These are phyloP conservation scores for Ctenodactylus gundi DNA, from an alignment of 2,113 vertebrate species.

Conservation along the genomic window DNA sequence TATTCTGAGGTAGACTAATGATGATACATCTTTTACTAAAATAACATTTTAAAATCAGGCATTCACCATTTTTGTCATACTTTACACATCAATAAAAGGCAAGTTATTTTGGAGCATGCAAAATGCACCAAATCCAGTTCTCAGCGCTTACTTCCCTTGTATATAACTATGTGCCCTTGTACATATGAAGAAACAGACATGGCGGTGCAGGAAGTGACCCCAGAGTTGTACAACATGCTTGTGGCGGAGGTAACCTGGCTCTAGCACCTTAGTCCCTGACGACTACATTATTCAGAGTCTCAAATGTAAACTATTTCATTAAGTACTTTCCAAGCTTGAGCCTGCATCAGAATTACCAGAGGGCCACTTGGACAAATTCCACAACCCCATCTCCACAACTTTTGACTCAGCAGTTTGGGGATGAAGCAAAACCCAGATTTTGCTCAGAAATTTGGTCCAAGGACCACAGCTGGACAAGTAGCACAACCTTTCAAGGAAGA, in stretches of 20 bases:
- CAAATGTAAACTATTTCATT: neutral
- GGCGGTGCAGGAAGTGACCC: neutral
- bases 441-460: neutral
- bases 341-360: neutral
- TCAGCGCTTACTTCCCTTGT: neutral
- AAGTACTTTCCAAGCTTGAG: neutral
- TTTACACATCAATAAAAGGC: neutral
- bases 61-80: too few relatives aligned
- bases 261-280: neutral
- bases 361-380: neutral
- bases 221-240: neutral
- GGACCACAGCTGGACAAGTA: neutral
- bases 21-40: too few relatives aligned
- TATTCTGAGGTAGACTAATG: too few relatives aligned
- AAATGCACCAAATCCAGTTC: neutral
- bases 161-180: neutral
- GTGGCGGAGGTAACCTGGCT: neutral
- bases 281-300: too few relatives aligned
- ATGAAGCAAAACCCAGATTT: neutral
- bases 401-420: neutral
- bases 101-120: neutral
- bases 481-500: neutral
- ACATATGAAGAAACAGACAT: neutral
- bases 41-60: too few relatives aligned
- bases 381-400: neutral